Evolutionary conservation across 2,888 invertebrate genomes (phyloP).

Genomic region (Apamea epomidion): DNA sequence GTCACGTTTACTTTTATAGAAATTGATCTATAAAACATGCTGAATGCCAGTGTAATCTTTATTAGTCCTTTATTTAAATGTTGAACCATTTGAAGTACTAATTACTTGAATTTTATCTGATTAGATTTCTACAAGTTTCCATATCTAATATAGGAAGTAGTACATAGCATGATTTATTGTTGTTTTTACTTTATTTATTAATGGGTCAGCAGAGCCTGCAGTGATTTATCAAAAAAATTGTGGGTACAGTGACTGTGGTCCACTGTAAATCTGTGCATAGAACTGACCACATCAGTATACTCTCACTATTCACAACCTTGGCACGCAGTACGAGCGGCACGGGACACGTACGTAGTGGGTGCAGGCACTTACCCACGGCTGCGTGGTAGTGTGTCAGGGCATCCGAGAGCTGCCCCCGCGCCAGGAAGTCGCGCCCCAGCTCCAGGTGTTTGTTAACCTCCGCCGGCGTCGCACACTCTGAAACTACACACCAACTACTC

Average conservation of each 20-base stretch:
- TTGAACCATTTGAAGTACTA: constrained; percentile 5
- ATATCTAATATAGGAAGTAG: background rate
- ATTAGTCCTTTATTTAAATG: background rate
- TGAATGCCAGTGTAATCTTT: background rate
- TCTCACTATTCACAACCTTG: background rate
- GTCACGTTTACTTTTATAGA: background rate
- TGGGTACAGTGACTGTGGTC: no score
- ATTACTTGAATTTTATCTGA: constrained; percentile 26
- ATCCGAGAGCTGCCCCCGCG: constrained; percentile 98
- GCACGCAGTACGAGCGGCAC: background rate
- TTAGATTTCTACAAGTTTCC: constrained; percentile 3
- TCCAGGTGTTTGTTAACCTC: constrained; percentile 98
- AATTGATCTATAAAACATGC: background rate
- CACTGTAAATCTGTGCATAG: constrained; percentile 1
- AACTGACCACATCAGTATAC: background rate
- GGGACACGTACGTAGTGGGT: constrained; percentile 26
- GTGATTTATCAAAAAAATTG: background rate
- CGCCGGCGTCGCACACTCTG: constrained; percentile 92
- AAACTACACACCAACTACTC: constrained; percentile 88
- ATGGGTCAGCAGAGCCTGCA: background rate
- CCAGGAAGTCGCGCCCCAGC: constrained; percentile 97
- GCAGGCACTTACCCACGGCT: constrained; percentile 95
- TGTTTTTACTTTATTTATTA: background rate
- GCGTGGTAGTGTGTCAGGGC: constrained; percentile 99
- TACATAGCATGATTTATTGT: background rate